A percentile compares a stretch with the other conserved stretches of the same genome.
Conservation (phyloP, 2,888 invertebrate genomes). For the Sesia bembeciformis region DNA sequence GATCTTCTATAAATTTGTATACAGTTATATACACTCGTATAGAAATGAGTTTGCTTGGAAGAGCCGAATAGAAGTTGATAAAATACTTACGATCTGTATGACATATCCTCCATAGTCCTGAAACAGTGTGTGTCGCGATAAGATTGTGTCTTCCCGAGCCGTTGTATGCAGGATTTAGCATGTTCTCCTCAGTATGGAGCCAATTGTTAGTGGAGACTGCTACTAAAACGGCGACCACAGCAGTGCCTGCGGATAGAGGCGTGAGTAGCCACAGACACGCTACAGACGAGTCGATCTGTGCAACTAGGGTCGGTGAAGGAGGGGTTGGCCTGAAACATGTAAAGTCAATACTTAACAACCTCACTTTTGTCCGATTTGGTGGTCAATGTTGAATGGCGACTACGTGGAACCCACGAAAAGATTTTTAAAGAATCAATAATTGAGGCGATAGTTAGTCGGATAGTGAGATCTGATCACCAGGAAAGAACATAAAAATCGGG, state of each 20-base stretch:
- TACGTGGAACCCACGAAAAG: no score
- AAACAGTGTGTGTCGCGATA: conserved; percentile 82
- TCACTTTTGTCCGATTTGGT: no score
- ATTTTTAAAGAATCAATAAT: no score
- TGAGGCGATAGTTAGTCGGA: no score
- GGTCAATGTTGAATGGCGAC: no score
- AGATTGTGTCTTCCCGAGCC: conserved; percentile 83
- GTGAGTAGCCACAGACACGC: conserved; percentile 77
- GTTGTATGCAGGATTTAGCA: conserved; percentile 84
- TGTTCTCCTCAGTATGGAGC: conserved; percentile 90
- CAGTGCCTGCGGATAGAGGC: conserved; percentile 80
- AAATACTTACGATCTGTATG: conserved; percentile 83
- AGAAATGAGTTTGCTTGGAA: no score
- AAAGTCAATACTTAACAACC: neutral
- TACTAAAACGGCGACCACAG: conserved; percentile 80
- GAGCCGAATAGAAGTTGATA: no score
- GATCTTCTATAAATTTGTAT: no score
- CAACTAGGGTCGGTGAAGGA: conserved; percentile 58
- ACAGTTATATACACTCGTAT: no score
- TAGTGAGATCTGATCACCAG: no score
- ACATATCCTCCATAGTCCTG: conserved; percentile 88
- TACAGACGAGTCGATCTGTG: conserved; percentile 74
- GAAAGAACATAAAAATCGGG: no score
- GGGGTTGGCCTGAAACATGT: conserved; percentile 53
- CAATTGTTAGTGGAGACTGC: conserved; percentile 88